Evolutionary conservation across 1,140 invertebrate genomes (phyloP).

Genomic region (Rhysida immarginata): DNA sequence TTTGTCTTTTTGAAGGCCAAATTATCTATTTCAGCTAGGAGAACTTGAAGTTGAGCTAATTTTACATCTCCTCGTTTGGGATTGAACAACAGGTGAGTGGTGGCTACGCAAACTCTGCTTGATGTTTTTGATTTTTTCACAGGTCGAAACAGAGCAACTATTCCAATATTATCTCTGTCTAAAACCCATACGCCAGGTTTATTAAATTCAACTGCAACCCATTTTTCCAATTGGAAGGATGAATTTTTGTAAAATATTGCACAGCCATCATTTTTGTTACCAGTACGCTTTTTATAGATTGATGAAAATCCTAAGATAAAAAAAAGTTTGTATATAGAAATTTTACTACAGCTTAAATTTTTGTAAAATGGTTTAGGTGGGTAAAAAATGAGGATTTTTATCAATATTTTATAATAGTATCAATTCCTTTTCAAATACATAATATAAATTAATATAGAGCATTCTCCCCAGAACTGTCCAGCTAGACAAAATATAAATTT

Average conservation of each 20-base stretch:
- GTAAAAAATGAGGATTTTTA: neutral
- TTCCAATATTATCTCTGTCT: constrained; percentile 71
- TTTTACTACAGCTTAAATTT: neutral
- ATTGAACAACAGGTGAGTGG: constrained; percentile 90
- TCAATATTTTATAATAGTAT: neutral
- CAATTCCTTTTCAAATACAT: neutral
- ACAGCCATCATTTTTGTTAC: constrained; percentile 56
- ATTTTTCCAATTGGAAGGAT: constrained; percentile 44
- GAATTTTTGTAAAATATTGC: constrained; percentile 57
- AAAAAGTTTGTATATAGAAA: neutral
- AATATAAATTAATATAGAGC: too few species aligned
- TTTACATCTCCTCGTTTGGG: constrained; percentile 71
- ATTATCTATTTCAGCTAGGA: constrained; percentile 66
- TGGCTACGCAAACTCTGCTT: constrained; percentile 50
- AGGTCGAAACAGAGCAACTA: constrained; percentile 52
- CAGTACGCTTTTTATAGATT: constrained; percentile 57
- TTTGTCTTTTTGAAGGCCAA: constrained; percentile 40
- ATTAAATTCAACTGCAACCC: constrained; percentile 43
- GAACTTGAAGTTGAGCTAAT: constrained; percentile 57
- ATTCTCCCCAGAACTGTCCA: too few species aligned
- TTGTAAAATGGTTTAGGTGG: neutral
- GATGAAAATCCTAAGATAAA: constrained; percentile 39
- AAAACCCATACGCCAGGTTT: constrained; percentile 38
- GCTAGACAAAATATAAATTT: too few species aligned
- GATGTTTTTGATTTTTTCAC: constrained; percentile 7